Conservation (phyloP, 2,113 vertebrate genomes). For the Lichenostomus cassidix region DNA sequence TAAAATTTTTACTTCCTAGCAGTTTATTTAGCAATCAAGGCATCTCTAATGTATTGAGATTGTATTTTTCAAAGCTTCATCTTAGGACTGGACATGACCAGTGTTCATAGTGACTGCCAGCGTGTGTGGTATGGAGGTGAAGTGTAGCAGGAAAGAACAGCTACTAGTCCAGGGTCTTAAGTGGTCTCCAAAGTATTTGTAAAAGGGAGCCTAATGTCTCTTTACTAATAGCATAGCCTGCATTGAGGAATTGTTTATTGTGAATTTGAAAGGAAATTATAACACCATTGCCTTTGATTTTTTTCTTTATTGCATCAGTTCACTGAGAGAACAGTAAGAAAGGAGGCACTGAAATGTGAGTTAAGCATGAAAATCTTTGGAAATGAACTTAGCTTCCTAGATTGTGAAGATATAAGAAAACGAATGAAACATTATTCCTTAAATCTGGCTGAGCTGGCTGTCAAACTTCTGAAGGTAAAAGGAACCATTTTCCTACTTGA, state of each 20-base stretch:
- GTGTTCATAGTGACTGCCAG: background rate
- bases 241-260: background rate
- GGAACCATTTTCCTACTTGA: background rate
- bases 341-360: slow-evolving; percentile 66
- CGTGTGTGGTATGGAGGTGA: background rate
- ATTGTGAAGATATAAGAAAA: slow-evolving; percentile 73
- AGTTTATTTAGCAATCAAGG: background rate
- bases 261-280: background rate
- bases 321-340: slow-evolving; percentile 32
- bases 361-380: slow-evolving; percentile 84
- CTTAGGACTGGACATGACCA: background rate
- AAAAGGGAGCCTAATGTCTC: background rate
- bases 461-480: slow-evolving; percentile 85
- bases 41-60: background rate
- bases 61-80: background rate
- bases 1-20: background rate
- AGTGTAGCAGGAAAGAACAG: background rate
- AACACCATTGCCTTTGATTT: background rate
- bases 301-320: slow-evolving; percentile 63
- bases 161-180: background rate
- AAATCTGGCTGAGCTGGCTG: slow-evolving; percentile 74
- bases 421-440: slow-evolving; percentile 75
- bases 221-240: background rate
- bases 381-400: slow-evolving; percentile 79
- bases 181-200: background rate